Evolutionary conservation across 2,113 vertebrate species (phyloP).

Genomic region (Zapornia atra): DNA sequence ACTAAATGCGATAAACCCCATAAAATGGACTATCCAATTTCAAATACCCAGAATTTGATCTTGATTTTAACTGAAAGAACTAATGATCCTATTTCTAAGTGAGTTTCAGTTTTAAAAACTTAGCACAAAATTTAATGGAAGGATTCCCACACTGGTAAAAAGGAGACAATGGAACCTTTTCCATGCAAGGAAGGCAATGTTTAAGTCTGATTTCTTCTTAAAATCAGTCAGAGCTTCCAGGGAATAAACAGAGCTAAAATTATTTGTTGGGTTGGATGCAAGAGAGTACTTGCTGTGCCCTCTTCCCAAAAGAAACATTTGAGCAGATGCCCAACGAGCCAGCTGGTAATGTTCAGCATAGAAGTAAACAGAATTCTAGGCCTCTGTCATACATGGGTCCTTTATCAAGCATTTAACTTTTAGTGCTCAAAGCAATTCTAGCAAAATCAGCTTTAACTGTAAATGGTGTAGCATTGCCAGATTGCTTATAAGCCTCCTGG

Average conservation of each 20-base stretch:
- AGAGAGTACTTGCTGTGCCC: constrained; percentile 1
- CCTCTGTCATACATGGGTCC: constrained; percentile 16
- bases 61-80: background rate
- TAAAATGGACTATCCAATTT: background rate
- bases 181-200: background rate
- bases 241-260: constrained; percentile 16
- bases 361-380: constrained; percentile 50
- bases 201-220: background rate
- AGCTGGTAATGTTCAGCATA: constrained; percentile 39
- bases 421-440: background rate
- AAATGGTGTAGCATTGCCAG: background rate
- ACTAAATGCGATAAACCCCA: background rate
- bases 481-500: background rate
- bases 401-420: constrained; percentile 3
- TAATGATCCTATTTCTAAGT: background rate
- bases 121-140: background rate
- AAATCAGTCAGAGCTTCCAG: background rate
- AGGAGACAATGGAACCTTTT: background rate
- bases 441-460: background rate
- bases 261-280: background rate
- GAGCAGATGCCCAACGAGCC: background rate
- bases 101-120: background rate
- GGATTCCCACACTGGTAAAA: background rate
- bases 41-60: background rate
- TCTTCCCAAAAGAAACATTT: constrained; percentile 15